Conservation (phyloP, 2,888 invertebrate genomes). For the Marasmarcha lunaedactyla region DNA sequence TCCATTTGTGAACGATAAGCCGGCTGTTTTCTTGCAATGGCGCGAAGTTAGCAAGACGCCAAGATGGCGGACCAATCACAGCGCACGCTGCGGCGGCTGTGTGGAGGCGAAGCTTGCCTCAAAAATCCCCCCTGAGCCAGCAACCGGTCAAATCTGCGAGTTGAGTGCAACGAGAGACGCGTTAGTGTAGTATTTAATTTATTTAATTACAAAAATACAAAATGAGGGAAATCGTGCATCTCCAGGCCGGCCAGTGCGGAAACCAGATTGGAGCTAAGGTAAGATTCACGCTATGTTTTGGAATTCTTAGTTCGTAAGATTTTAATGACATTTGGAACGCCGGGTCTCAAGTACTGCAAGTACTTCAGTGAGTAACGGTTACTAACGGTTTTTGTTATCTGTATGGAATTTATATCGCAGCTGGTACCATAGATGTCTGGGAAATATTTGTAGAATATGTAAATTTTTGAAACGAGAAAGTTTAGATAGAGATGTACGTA, state of each 20-base stretch:
- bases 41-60: conserved; percentile 37
- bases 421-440: conserved; percentile 15
- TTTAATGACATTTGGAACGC: conserved; percentile 3
- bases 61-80: conserved; percentile 38
- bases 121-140: conserved; percentile 52
- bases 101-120: conserved; percentile 61
- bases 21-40: conserved; percentile 16
- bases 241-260: conserved; percentile 87
- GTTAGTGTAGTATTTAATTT: conserved; percentile 53
- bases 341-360: conserved; percentile 3
- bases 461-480: no score
- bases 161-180: conserved; percentile 53
- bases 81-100: conserved; percentile 25
- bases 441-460: no score
- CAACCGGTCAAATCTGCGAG: conserved; percentile 51
- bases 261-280: conserved; percentile 83
- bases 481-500: no score
- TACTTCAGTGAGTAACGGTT: conserved; percentile 14
- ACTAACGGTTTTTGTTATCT: conserved; percentile 15
- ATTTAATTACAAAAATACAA: conserved; percentile 51
- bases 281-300: conserved; percentile 20
- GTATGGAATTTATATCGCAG: conserved; percentile 8
- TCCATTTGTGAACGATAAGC: conserved; percentile 35
- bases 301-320: conserved; percentile 11
- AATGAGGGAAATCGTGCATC: conserved; percentile 88